A percentile compares a stretch with the other conserved stretches of the same genome.
These are phyloP conservation scores for Drosophila sulfurigaster DNA, from an alignment of 1,140 invertebrate genomes.

Conservation along the genomic window DNA sequence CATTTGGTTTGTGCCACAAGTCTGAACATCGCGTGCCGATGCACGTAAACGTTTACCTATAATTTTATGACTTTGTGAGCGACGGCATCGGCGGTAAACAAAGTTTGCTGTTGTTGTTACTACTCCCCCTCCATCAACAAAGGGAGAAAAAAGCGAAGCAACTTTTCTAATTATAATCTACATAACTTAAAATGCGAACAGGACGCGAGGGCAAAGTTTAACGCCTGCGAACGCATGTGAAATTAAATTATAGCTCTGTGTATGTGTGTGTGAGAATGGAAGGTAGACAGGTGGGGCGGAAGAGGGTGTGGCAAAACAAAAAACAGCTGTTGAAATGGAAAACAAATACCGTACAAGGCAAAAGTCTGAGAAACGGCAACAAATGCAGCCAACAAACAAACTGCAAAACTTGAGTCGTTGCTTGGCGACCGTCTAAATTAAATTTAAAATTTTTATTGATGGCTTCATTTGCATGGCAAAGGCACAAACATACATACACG, in stretches of 20 bases:
- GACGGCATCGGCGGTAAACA: slow-evolving; percentile 31
- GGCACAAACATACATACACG: slow-evolving; percentile 13
- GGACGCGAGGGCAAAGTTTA: slow-evolving; percentile 67
- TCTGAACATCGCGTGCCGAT: slow-evolving; percentile 50
- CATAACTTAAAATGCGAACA: slow-evolving; percentile 79
- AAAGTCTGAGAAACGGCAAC: slow-evolving; percentile 33
- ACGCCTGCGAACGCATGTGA: slow-evolving; percentile 65
- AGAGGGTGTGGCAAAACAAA: slow-evolving; percentile 29
- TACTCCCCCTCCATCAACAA: background rate
- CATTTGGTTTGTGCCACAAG: background rate
- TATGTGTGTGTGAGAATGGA: slow-evolving; percentile 28
- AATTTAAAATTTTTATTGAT: slow-evolving; percentile 72
- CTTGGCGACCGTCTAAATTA: slow-evolving; percentile 53
- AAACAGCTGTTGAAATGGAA: slow-evolving; percentile 73
- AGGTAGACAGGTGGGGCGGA: slow-evolving; percentile 2
- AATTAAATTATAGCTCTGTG: slow-evolving; percentile 69
- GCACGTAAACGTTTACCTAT: slow-evolving; percentile 83
- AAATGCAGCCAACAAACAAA: slow-evolving; percentile 52
- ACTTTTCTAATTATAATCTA: slow-evolving; percentile 84
- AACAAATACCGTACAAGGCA: slow-evolving; percentile 50
- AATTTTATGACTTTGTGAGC: slow-evolving; percentile 80
- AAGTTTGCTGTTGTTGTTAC: slow-evolving; percentile 55
- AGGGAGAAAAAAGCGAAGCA: slow-evolving; percentile 35
- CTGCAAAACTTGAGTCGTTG: slow-evolving; percentile 45
- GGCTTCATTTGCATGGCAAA: slow-evolving; percentile 71